A percentile compares a stretch with the other conserved stretches of the same genome.
Evolutionary conservation across 2,113 vertebrate species (phyloP).

Genomic region (Onychostoma macrolepis): DNA sequence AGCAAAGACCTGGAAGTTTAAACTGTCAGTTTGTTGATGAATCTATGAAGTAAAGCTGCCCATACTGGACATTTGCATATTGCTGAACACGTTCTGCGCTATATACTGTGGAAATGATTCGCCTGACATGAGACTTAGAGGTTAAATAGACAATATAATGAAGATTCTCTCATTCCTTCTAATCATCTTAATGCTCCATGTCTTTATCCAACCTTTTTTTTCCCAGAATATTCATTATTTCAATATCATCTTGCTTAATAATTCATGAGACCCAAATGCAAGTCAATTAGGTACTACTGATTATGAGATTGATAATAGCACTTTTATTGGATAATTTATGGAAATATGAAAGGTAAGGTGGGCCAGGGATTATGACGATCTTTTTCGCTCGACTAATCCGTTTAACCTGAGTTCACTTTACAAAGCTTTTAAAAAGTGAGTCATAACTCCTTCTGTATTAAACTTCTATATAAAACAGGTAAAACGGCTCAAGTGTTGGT

Average conservation of each 20-base stretch:
- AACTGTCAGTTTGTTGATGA: not conserved
- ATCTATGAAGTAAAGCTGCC: not conserved
- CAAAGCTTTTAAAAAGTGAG: constrained; percentile 34
- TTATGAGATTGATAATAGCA: constrained; percentile 52
- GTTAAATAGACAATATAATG: not conserved
- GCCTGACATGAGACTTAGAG: not conserved
- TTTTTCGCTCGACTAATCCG: constrained; percentile 43
- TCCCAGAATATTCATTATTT: constrained; percentile 54
- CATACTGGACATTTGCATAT: not conserved
- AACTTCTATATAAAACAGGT: constrained; percentile 20
- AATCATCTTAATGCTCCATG: constrained; percentile 43
- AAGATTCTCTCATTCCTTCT: constrained; percentile 27
- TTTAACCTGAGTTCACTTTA: constrained; percentile 51
- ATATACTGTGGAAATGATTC: not conserved
- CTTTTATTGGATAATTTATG: constrained; percentile 62
- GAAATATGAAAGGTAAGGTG: constrained; percentile 54
- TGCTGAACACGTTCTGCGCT: not conserved
- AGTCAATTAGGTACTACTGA: constrained; percentile 57
- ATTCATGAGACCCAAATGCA: constrained; percentile 59
- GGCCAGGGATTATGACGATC: constrained; percentile 48
- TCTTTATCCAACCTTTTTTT: constrained; percentile 33
- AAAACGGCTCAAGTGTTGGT: not conserved
- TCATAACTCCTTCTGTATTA: constrained; percentile 9
- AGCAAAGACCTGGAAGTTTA: constrained; percentile 26
- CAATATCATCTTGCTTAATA: constrained; percentile 54